These are phyloP conservation scores for Apogon hyalosoma DNA, from an alignment of 2,797 vertebrate genomes.

Conservation along the genomic window DNA sequence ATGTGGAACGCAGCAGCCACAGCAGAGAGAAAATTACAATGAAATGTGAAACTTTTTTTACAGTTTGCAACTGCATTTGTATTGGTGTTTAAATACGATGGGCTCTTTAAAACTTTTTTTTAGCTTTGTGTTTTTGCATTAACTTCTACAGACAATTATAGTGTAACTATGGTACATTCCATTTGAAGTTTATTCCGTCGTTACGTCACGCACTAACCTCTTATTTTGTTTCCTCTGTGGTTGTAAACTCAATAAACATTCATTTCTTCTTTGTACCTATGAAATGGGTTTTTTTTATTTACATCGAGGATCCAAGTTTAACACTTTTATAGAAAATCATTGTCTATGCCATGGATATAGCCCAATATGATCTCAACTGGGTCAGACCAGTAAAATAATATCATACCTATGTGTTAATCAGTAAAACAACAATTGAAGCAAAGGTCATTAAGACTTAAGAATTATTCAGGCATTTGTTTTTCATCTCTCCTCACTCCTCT, in stretches of 20 bases:
- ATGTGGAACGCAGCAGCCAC: background rate
- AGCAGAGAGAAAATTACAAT: conserved; percentile 36
- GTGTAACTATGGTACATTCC: conserved; percentile 67
- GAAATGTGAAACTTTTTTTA: conserved; percentile 37
- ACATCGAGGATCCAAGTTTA: background rate
- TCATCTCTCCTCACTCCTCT: no score
- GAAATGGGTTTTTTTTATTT: conserved; percentile 27
- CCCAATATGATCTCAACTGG: no score
- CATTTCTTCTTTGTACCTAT: conserved; percentile 65
- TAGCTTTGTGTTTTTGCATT: conserved; percentile 18
- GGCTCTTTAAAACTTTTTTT: background rate
- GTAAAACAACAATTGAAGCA: no score
- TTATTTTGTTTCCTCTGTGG: conserved; percentile 43
- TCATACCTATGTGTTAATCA: no score
- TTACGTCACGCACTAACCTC: conserved; percentile 69
- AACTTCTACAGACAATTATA: conserved; percentile 40
- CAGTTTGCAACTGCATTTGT: conserved; percentile 32
- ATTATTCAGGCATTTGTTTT: no score
- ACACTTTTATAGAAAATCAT: no score
- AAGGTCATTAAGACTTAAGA: no score
- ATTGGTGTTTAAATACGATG: conserved; percentile 34
- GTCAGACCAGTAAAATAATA: no score
- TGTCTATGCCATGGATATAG: no score
- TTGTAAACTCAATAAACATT: conserved; percentile 74
- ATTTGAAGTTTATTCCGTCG: conserved; percentile 51